A percentile compares a stretch with the other conserved stretches of the same genome.
phyloP scores from a whole-genome alignment of 2,888 invertebrate genomes.

The Himalopsyche japonica region DNA sequence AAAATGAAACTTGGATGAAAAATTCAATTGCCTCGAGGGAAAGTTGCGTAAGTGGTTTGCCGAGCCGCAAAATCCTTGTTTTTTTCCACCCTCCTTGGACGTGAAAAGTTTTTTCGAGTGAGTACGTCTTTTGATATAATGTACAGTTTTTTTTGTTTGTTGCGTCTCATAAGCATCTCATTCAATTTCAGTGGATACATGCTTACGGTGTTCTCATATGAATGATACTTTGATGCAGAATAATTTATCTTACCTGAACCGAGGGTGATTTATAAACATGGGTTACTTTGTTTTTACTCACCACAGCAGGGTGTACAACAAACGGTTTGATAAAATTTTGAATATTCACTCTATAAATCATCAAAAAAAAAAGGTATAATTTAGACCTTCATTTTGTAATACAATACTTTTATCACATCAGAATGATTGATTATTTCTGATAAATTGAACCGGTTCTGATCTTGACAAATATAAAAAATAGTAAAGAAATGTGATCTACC shows the following conservation, averaged over 20 bases:
- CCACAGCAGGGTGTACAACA: not conserved
- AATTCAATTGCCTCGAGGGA: constrained; percentile 35
- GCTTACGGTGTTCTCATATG: not conserved
- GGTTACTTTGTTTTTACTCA: not conserved
- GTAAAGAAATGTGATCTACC: no score
- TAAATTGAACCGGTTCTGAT: no score
- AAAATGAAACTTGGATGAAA: constrained; percentile 33
- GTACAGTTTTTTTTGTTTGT: not conserved
- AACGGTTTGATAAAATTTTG: no score
- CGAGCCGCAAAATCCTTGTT: constrained; percentile 13
- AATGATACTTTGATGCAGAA: not conserved
- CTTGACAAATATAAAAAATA: no score
- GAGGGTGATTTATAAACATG: not conserved
- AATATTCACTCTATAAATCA: no score
- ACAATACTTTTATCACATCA: no score
- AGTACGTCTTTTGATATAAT: not conserved
- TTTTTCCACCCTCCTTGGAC: constrained; percentile 1
- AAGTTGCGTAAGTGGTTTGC: constrained; percentile 25
- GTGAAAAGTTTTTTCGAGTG: constrained; percentile 1
- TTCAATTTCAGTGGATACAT: not conserved
- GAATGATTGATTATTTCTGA: no score
- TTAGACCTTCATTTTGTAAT: no score
- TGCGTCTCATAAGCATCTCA: not conserved
- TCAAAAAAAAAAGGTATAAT: no score
- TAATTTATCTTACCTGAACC: not conserved